Conservation (phyloP, 2,888 invertebrate genomes). For the Andrena flavipes region DNA sequence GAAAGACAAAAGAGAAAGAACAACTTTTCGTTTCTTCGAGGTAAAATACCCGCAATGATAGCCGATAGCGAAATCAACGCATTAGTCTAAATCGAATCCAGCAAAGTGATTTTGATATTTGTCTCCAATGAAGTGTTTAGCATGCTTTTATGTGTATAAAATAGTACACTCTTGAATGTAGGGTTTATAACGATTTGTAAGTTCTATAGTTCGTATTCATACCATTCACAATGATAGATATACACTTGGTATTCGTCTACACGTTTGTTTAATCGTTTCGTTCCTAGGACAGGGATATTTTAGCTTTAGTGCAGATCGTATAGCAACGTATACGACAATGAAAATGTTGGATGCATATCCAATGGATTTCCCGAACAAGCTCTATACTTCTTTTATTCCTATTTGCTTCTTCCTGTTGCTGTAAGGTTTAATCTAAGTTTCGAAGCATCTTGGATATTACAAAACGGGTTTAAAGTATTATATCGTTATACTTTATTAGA, state of each 20-base stretch:
- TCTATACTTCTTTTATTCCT: slow-evolving; percentile 22
- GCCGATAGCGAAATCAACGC: slow-evolving; percentile 17
- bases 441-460: slow-evolving; percentile 10
- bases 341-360: slow-evolving; percentile 15
- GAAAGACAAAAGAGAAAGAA: not conserved
- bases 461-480: slow-evolving; percentile 24
- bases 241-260: slow-evolving; percentile 22
- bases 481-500: slow-evolving; percentile 24
- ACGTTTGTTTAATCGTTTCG: slow-evolving; percentile 25
- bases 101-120: slow-evolving; percentile 40
- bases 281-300: slow-evolving; percentile 16
- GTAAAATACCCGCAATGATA: slow-evolving; percentile 1
- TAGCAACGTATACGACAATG: slow-evolving; percentile 10
- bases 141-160: slow-evolving; percentile 25
- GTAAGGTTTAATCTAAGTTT: slow-evolving; percentile 18
- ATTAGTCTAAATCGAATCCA: slow-evolving; percentile 7
- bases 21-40: not conserved
- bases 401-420: slow-evolving; percentile 11
- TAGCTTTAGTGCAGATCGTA: slow-evolving; percentile 6
- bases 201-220: slow-evolving; percentile 29
- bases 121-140: slow-evolving; percentile 21
- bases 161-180: slow-evolving; percentile 33
- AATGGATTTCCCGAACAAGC: slow-evolving; percentile 4
- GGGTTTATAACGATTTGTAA: slow-evolving; percentile 44
- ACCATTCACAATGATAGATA: slow-evolving; percentile 23